Conservation (phyloP, 2,888 invertebrate species). For the Epirrhoe alternata region DNA sequence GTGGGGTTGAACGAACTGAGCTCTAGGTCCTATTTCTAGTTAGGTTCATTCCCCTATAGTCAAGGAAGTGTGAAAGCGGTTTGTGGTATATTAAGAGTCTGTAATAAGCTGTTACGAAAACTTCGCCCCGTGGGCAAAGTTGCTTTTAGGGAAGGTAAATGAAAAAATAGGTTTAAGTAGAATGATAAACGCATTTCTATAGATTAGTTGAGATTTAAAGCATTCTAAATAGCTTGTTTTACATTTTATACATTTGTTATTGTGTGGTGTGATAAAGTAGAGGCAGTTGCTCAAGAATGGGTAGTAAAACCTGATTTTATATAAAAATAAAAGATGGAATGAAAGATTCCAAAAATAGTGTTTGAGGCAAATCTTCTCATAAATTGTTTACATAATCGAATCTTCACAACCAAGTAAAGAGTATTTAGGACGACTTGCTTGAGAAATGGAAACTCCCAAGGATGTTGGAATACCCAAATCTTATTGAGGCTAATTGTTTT, state of each 20-base stretch:
- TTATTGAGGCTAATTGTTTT: slow-evolving; percentile 25
- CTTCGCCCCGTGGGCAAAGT: no score
- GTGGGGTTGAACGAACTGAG: slow-evolving; percentile 48
- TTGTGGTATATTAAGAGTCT: background rate
- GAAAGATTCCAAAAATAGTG: slow-evolving; percentile 20
- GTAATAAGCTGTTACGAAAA: no score
- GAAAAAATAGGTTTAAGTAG: no score
- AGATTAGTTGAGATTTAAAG: no score
- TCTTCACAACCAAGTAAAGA: background rate
- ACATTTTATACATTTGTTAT: background rate
- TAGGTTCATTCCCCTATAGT: slow-evolving; percentile 24
- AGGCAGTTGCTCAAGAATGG: slow-evolving; percentile 10
- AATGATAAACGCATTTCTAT: no score
- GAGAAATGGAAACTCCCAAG: slow-evolving; percentile 22
- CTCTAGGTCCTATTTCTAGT: slow-evolving; percentile 28
- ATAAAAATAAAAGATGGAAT: background rate
- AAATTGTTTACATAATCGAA: slow-evolving; percentile 10
- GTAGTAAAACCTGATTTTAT: background rate
- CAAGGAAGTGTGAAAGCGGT: slow-evolving; percentile 14
- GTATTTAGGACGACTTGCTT: slow-evolving; percentile 7
- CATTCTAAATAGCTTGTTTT: no score
- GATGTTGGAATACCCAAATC: slow-evolving; percentile 16
- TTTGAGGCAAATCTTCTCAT: slow-evolving; percentile 6
- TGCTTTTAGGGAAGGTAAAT: no score
- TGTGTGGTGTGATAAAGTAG: background rate